Evolutionary conservation across 2,888 invertebrate species (phyloP).

Genomic region (Trachelus troglodyta): DNA sequence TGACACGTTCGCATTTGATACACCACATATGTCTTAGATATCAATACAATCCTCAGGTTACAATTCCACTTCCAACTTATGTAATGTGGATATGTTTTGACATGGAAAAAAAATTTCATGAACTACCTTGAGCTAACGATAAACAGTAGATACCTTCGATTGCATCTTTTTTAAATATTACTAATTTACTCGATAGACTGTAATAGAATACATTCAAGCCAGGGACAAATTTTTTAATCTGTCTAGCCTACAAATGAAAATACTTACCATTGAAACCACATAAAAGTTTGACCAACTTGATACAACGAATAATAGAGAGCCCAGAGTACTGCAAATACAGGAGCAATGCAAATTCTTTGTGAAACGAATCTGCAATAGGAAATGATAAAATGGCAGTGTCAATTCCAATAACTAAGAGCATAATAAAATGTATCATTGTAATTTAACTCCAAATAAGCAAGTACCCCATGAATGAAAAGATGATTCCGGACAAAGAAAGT

Average conservation of each 20-base stretch:
- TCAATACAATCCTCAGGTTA: slow-evolving; percentile 36
- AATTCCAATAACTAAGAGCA: not conserved
- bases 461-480: slow-evolving; percentile 76
- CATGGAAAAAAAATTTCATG: not conserved
- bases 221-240: not conserved
- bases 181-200: not conserved
- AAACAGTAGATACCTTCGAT: not conserved
- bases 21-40: slow-evolving; percentile 22
- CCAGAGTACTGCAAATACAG: slow-evolving; percentile 76
- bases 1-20: slow-evolving; percentile 31
- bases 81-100: slow-evolving; percentile 23
- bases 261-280: slow-evolving; percentile 79
- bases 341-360: slow-evolving; percentile 71
- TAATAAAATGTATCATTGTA: not conserved
- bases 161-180: not conserved
- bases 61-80: slow-evolving; percentile 27
- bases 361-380: slow-evolving; percentile 70
- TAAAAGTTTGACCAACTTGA: slow-evolving; percentile 80
- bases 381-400: not conserved
- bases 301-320: slow-evolving; percentile 79
- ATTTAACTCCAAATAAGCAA: slow-evolving; percentile 8
- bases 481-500: slow-evolving; percentile 72
- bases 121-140: not conserved
- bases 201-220: slow-evolving; percentile 2
- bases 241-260: not conserved